Percentiles rank a stretch among this genome's conserved stretches.
Conservation (phyloP, 1,140 invertebrate species). For the Neodiprion lecontei region DNA sequence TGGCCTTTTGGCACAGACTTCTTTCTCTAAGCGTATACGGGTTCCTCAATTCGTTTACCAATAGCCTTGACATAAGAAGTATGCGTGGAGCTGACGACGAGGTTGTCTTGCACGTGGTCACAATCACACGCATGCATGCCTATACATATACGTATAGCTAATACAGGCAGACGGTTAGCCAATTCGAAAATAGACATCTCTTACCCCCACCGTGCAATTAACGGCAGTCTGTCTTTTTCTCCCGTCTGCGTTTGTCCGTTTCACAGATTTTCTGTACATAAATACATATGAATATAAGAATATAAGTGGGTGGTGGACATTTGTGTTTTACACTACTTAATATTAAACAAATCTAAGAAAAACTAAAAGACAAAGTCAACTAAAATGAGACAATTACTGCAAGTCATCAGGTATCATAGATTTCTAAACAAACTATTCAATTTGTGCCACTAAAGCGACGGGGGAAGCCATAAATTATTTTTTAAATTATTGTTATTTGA, state of each 20-base stretch:
- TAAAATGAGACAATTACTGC: background rate
- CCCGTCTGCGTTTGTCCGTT: background rate
- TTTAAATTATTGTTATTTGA: too few species aligned
- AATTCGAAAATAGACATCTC: slow-evolving; percentile 4
- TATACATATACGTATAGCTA: background rate
- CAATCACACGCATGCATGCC: background rate
- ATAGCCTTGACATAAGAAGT: background rate
- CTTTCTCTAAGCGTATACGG: too few species aligned
- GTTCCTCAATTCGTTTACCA: background rate
- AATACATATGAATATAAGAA: background rate
- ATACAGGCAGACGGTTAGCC: background rate
- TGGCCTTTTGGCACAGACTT: too few species aligned
- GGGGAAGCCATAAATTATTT: too few species aligned
- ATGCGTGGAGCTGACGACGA: too few species aligned
- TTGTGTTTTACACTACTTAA: background rate
- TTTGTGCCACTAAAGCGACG: background rate
- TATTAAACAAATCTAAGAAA: background rate
- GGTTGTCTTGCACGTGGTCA: too few species aligned
- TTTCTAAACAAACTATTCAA: background rate
- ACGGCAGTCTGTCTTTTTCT: background rate
- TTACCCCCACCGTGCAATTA: too few species aligned
- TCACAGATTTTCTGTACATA: too few species aligned
- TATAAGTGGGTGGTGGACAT: background rate
- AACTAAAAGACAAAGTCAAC: background rate
- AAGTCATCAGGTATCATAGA: background rate